Conservation (phyloP, 2,888 invertebrate species). For the Drosophila histrio region DNA sequence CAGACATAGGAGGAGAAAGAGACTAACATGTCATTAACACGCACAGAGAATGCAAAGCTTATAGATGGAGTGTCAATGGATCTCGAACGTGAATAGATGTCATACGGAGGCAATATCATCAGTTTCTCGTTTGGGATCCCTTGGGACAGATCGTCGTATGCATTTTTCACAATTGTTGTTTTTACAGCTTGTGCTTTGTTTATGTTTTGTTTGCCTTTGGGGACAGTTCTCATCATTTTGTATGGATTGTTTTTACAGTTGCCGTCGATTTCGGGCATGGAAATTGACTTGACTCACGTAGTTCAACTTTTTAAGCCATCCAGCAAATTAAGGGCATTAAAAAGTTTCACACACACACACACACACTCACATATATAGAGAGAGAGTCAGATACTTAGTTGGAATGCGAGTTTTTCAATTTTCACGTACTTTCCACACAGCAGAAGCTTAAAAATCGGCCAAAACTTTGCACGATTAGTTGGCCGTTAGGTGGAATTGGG, state of each 20-base stretch:
- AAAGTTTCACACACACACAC: slow-evolving; percentile 58
- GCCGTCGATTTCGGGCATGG: slow-evolving; percentile 45
- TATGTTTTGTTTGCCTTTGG: slow-evolving; percentile 57
- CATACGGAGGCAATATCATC: slow-evolving; percentile 4
- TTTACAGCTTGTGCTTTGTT: slow-evolving; percentile 65
- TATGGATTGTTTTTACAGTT: slow-evolving; percentile 62
- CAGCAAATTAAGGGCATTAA: slow-evolving; percentile 79
- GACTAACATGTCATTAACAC: slow-evolving; percentile 58
- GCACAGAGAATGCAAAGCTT: slow-evolving; percentile 32
- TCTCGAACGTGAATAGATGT: slow-evolving; percentile 12
- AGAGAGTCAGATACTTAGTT: slow-evolving; percentile 32
- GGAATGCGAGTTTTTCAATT: slow-evolving; percentile 70
- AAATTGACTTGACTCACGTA: slow-evolving; percentile 65
- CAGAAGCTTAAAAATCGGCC: slow-evolving; percentile 66
- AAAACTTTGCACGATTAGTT: slow-evolving; percentile 70
- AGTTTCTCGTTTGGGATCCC: slow-evolving; percentile 14
- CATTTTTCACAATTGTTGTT: slow-evolving; percentile 51
- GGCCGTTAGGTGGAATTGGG: slow-evolving; percentile 37
- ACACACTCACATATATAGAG: not conserved
- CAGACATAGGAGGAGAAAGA: slow-evolving; percentile 17
- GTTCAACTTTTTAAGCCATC: slow-evolving; percentile 72
- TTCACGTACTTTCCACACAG: slow-evolving; percentile 59
- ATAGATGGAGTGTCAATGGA: slow-evolving; percentile 11
- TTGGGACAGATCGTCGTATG: slow-evolving; percentile 33
- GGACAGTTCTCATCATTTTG: slow-evolving; percentile 55